A percentile compares a stretch with the other conserved stretches of the same genome.
Conservation (phyloP, 2,797 vertebrate genomes). For the Peromyscus nudipes region DNA sequence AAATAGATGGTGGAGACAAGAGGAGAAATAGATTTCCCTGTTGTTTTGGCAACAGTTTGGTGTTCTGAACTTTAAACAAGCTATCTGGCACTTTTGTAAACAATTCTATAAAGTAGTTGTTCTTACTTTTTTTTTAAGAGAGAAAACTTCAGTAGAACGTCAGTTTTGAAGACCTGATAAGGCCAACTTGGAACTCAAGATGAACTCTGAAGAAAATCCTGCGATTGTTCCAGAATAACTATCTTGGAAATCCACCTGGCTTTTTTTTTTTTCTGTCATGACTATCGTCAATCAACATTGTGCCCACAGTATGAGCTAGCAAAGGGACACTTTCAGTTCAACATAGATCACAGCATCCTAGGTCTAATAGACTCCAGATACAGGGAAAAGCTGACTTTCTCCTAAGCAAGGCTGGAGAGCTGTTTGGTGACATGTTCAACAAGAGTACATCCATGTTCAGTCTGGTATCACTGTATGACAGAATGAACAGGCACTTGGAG, state of each 20-base stretch:
- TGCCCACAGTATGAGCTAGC: not conserved
- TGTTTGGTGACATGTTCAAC: not conserved
- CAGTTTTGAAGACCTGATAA: not conserved
- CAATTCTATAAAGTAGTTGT: no score
- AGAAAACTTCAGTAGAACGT: not conserved
- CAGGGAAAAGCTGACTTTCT: not conserved
- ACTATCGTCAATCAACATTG: not conserved
- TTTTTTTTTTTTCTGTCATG: no score
- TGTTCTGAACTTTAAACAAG: not conserved
- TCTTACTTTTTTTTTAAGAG: not conserved
- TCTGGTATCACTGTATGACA: not conserved
- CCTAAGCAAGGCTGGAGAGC: accelerated
- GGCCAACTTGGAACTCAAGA: not conserved
- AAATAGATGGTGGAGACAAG: not conserved
- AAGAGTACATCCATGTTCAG: not conserved
- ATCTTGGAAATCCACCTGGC: not conserved
- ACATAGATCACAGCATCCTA: not conserved
- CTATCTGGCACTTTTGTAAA: not conserved
- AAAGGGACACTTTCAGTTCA: not conserved
- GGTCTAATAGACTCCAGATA: not conserved
- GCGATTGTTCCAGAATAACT: not conserved
- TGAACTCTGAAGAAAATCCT: not conserved
- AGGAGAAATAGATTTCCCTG: not conserved
- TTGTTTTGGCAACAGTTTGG: not conserved
- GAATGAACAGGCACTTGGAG: no score